phyloP scores from a whole-genome alignment of 2,888 invertebrate species.

The Drosophila barbarae region DNA sequence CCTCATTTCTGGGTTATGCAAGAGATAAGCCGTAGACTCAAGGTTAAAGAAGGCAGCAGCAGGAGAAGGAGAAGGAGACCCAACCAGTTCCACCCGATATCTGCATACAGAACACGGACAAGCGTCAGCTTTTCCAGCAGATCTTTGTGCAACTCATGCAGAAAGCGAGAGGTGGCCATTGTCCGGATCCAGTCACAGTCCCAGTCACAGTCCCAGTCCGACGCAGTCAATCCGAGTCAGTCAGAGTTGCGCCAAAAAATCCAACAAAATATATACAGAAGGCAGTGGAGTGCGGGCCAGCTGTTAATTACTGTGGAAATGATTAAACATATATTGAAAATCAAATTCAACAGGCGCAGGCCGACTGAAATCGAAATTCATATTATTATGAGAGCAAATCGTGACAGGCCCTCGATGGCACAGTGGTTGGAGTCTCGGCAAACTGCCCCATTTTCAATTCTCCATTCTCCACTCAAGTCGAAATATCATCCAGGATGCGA shows the following conservation, averaged over 20 bases:
- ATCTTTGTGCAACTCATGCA: conserved; percentile 20
- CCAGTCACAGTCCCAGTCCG: conserved; percentile 3
- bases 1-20: conserved; percentile 16
- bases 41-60: conserved; percentile 10
- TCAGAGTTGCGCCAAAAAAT: conserved; percentile 24
- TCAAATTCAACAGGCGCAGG: conserved; percentile 24
- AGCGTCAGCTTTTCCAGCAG: conserved; percentile 6
- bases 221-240: conserved; percentile 3
- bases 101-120: conserved; percentile 23
- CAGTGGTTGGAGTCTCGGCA: conserved; percentile 1
- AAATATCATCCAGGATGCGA: no score
- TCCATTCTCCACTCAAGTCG: no score
- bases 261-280: not conserved
- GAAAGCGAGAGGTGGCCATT: conserved; percentile 33
- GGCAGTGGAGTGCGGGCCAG: conserved; percentile 2
- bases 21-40: conserved; percentile 1
- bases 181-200: conserved; percentile 15
- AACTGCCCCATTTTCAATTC: not conserved
- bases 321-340: conserved; percentile 58
- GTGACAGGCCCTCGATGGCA: conserved; percentile 23
- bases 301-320: conserved; percentile 66
- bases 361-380: conserved; percentile 28
- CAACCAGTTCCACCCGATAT: not conserved
- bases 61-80: no score
- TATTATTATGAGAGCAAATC: conserved; percentile 40